Evolutionary conservation across 2,888 invertebrate genomes (phyloP).

Genomic region (Lycophotia porphyrea): DNA sequence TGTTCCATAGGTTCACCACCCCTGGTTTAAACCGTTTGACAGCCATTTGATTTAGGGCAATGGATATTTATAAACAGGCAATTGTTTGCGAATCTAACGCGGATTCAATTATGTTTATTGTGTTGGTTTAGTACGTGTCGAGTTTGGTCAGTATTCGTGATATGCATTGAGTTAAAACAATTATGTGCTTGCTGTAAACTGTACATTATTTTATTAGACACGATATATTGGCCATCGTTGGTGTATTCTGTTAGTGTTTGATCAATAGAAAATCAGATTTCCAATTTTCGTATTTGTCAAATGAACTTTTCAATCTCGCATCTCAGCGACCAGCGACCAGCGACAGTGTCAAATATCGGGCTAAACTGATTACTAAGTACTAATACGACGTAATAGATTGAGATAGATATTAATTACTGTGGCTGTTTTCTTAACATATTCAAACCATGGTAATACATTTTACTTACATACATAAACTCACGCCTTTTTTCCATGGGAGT

Average conservation of each 20-base stretch:
- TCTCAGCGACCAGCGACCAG: no score
- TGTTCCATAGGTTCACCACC: background rate
- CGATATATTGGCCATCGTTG: background rate
- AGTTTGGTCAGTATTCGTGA: slow-evolving; percentile 9
- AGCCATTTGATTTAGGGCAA: slow-evolving; percentile 51
- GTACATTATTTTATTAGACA: slow-evolving; percentile 13
- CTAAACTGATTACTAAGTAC: no score
- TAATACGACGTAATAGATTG: no score
- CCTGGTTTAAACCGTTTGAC: slow-evolving; percentile 39
- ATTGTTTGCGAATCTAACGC: slow-evolving; percentile 39
- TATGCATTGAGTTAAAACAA: slow-evolving; percentile 8
- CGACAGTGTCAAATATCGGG: no score
- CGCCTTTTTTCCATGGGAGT: no score
- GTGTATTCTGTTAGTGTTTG: background rate
- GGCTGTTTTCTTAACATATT: background rate
- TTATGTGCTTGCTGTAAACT: background rate
- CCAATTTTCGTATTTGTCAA: background rate
- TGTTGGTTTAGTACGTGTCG: slow-evolving; percentile 31
- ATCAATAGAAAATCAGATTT: background rate
- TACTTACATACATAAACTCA: no score
- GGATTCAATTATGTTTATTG: slow-evolving; percentile 42
- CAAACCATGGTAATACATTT: no score
- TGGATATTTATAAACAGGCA: slow-evolving; percentile 44
- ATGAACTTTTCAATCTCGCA: background rate
- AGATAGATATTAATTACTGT: background rate